Evolutionary conservation across 2,797 vertebrate genomes (phyloP).

Genomic region (Pagetopsis macropterus): DNA sequence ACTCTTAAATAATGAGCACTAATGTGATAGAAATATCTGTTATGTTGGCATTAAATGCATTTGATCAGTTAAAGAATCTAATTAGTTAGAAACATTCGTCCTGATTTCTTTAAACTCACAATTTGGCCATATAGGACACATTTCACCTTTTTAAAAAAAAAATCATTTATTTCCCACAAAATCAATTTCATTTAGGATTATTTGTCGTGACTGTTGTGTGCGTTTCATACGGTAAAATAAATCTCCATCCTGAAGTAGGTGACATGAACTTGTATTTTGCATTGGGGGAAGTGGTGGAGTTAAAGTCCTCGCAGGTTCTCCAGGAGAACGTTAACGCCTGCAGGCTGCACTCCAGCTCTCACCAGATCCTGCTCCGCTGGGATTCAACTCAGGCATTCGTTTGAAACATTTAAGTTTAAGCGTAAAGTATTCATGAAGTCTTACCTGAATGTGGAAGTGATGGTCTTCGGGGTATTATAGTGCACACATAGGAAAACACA

Average conservation of each 20-base stretch:
- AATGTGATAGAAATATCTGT: too few relatives aligned
- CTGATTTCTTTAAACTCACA: background rate
- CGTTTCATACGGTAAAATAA: constrained; percentile 1
- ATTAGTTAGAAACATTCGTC: background rate
- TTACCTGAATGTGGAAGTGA: background rate
- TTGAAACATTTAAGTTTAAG: background rate
- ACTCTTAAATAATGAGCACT: too few relatives aligned
- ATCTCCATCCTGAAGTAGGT: background rate
- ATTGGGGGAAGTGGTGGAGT: background rate
- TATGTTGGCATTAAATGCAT: too few relatives aligned
- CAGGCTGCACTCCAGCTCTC: constrained; percentile 1
- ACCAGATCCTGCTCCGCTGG: background rate
- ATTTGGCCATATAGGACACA: too few relatives aligned
- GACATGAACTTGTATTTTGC: background rate
- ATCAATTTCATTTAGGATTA: background rate
- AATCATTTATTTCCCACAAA: too few relatives aligned
- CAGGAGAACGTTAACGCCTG: constrained; percentile 1
- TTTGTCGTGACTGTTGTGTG: background rate
- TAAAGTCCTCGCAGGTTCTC: background rate
- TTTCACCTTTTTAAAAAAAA: too few relatives aligned
- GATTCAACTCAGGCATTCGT: background rate
- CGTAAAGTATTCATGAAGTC: constrained; percentile 20
- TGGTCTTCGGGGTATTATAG: background rate
- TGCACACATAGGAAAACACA: background rate
- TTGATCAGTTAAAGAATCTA: too few relatives aligned